phyloP scores from a whole-genome alignment of 2,888 invertebrate species.

The Sabatieria punctata region DNA sequence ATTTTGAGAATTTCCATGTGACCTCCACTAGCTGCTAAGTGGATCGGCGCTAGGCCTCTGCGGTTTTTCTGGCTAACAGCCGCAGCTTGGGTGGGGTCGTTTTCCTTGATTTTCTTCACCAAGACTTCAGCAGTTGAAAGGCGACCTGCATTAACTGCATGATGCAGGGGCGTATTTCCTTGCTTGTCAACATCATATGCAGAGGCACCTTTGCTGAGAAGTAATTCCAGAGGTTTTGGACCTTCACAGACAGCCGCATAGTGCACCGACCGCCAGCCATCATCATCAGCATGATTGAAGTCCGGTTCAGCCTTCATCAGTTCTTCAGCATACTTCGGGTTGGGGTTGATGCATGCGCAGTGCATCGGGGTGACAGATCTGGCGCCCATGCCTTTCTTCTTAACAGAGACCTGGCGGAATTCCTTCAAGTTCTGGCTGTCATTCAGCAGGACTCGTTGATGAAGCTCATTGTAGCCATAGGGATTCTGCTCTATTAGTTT shows the following conservation, averaged over 20 bases:
- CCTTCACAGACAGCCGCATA: conserved; percentile 40
- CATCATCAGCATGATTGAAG: conserved; percentile 35
- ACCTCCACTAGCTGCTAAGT: conserved; percentile 33
- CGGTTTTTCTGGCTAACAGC: neutral
- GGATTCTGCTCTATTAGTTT: conserved; percentile 31
- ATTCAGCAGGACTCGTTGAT: conserved; percentile 32
- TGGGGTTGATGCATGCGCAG: conserved; percentile 41
- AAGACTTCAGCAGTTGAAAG: conserved; percentile 34
- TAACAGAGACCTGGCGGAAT: conserved; percentile 31
- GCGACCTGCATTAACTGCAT: conserved; percentile 34
- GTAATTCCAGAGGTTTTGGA: conserved; percentile 36
- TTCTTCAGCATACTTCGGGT: conserved; percentile 29
- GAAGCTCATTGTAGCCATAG: conserved; percentile 35
- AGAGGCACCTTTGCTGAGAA: conserved; percentile 25
- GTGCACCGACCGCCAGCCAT: conserved; percentile 37
- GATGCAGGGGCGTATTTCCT: conserved; percentile 35
- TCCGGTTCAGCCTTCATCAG: conserved; percentile 36
- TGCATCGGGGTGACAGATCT: conserved; percentile 39
- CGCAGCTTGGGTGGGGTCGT: neutral
- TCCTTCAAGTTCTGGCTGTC: conserved; percentile 31
- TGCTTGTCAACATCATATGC: conserved; percentile 9
- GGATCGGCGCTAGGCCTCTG: conserved; percentile 32
- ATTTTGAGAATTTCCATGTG: conserved; percentile 32
- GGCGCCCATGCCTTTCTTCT: conserved; percentile 30
- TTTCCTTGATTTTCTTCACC: conserved; percentile 17